Evolutionary conservation across 2,797 vertebrate species (phyloP).

Genomic region (Crypturellus tataupa): DNA sequence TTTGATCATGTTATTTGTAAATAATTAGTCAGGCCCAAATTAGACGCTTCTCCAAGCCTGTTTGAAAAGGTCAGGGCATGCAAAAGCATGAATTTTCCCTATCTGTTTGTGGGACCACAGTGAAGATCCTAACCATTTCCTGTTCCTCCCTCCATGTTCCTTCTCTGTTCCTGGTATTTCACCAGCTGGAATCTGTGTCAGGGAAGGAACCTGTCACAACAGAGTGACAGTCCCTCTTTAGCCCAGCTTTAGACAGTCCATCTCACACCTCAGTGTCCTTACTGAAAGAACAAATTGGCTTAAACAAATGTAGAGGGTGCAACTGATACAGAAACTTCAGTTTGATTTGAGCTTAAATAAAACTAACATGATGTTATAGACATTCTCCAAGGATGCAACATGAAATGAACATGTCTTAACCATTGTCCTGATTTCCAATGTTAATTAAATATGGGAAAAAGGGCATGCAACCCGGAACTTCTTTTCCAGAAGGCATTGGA

Average conservation of each 20-base stretch:
- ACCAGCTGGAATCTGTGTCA: neutral
- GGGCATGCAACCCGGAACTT: neutral
- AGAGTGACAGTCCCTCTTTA: too few relatives aligned
- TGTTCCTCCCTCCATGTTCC: neutral
- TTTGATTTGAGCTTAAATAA: neutral
- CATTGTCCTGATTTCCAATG: neutral
- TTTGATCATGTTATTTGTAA: neutral
- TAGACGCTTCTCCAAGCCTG: neutral
- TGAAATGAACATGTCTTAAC: neutral
- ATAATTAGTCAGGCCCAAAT: neutral
- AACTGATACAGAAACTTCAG: neutral
- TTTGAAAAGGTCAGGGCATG: neutral
- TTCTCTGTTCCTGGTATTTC: neutral
- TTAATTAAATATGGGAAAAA: neutral
- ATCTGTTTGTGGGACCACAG: neutral
- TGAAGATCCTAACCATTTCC: neutral
- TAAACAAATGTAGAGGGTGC: neutral
- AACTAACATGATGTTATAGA: neutral
- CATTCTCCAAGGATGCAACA: neutral
- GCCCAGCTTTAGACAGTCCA: neutral
- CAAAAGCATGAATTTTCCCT: neutral
- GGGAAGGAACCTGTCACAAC: too few relatives aligned
- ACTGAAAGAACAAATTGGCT: neutral
- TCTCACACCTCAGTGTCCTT: neutral
- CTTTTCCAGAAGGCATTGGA: neutral